Evolutionary conservation across 92 coral and sea anemone genomes (phyloP).

Genomic region (Zoanthus gigantus): DNA sequence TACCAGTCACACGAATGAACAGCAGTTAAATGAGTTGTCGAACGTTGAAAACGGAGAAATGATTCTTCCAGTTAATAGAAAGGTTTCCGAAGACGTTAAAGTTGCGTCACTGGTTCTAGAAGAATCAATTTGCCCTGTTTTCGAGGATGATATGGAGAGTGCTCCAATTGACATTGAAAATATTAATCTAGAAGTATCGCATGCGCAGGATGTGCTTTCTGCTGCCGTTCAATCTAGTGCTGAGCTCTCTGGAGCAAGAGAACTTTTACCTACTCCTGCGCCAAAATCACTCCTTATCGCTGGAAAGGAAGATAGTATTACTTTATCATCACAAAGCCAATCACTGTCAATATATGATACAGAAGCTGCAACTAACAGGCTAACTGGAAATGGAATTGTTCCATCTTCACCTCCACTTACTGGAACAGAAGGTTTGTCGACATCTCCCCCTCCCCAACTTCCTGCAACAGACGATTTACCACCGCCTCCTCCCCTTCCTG

Average conservation of each 20-base stretch:
- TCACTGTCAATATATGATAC: constrained; percentile 25
- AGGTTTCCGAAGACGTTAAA: constrained; percentile 40
- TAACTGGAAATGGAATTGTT: constrained; percentile 58
- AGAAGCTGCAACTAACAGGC: constrained; percentile 62
- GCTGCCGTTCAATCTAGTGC: constrained; percentile 43
- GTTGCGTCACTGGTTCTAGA: constrained; percentile 27
- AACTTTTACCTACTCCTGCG: not conserved
- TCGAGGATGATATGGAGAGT: constrained; percentile 51
- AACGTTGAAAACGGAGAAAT: constrained; percentile 15
- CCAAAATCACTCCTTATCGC: constrained; percentile 59
- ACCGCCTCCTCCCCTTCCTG: constrained; percentile 81
- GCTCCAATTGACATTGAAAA: constrained; percentile 46
- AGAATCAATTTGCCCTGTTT: constrained; percentile 22
- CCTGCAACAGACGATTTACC: constrained; percentile 58
- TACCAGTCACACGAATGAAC: not conserved
- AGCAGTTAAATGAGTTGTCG: not conserved
- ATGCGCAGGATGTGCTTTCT: constrained; percentile 24
- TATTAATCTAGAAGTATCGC: not conserved
- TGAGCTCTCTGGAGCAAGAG: not conserved
- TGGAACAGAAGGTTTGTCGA: constrained; percentile 56
- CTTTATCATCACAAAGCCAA: not conserved
- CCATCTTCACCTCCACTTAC: constrained; percentile 75
- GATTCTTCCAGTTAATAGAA: constrained; percentile 2
- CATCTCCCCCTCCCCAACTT: constrained; percentile 69
- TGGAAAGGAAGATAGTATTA: constrained; percentile 14